These are phyloP conservation scores for Acropternis orthonyx DNA, from an alignment of 2,797 vertebrate species.

Conservation along the genomic window DNA sequence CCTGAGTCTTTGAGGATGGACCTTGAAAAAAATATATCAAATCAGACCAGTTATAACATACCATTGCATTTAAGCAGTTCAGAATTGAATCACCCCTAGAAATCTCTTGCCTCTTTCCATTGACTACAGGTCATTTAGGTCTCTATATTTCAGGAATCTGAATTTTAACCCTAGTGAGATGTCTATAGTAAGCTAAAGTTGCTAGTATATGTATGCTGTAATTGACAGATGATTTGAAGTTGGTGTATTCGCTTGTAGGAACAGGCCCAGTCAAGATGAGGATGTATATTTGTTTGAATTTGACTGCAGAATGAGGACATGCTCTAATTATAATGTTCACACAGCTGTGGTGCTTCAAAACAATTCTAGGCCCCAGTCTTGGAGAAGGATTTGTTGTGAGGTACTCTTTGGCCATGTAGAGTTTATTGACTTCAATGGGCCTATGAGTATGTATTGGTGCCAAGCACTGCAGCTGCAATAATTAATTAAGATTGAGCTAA, in stretches of 20 bases:
- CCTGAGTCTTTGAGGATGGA: neutral
- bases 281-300: neutral
- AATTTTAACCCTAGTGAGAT: neutral
- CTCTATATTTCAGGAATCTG: neutral
- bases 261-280: neutral
- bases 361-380: neutral
- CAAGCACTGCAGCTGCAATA: neutral
- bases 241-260: neutral
- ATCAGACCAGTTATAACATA: neutral
- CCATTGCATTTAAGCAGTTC: neutral
- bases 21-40: neutral
- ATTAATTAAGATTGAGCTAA: neutral
- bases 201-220: neutral
- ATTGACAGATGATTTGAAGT: constrained; percentile 24
- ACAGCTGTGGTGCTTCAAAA: constrained; percentile 11
- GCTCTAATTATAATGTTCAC: constrained; percentile 27
- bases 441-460: neutral
- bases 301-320: neutral
- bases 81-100: neutral
- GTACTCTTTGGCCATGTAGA: neutral
- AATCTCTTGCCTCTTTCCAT: neutral
- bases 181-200: neutral
- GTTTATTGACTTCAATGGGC: neutral
- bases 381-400: neutral
- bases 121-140: neutral